Conservation (phyloP, 1,140 invertebrate genomes). For the Pogonognathellus flavescens region DNA sequence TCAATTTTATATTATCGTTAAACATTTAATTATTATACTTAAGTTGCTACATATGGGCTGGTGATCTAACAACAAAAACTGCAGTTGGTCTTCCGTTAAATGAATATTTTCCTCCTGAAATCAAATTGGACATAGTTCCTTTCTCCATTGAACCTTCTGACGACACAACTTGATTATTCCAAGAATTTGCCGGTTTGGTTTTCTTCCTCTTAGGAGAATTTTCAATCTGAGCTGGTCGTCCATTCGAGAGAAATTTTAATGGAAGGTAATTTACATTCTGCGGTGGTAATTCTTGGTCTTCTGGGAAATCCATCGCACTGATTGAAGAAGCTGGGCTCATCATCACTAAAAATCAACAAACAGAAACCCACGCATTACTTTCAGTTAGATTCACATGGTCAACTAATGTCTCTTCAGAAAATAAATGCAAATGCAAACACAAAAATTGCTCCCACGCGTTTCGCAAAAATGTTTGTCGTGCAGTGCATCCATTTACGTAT, state of each 20-base stretch:
- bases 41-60: conserved; percentile 17
- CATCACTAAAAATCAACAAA: conserved; percentile 54
- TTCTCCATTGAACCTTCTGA: conserved; percentile 51
- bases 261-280: conserved; percentile 66
- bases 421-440: neutral
- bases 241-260: conserved; percentile 66
- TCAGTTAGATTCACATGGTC: neutral
- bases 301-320: conserved; percentile 53
- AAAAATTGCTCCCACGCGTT: conserved; percentile 14
- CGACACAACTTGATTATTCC: neutral
- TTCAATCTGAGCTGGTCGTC: conserved; percentile 64
- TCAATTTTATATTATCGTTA: conserved; percentile 1
- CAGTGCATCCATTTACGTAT: neutral
- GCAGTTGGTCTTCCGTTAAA: conserved; percentile 67
- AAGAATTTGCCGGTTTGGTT: conserved; percentile 28
- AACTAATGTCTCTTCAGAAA: neutral
- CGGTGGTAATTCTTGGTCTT: conserved; percentile 50
- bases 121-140: conserved; percentile 47
- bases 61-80: conserved; percentile 65
- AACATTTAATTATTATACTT: neutral
- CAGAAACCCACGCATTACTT: neutral
- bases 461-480: neutral
- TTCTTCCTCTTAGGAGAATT: conserved; percentile 56
- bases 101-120: conserved; percentile 66
- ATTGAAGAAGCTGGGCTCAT: conserved; percentile 52